Evolutionary conservation across 2,113 vertebrate species (phyloP).

Genomic region (Bubalus kerabau): DNA sequence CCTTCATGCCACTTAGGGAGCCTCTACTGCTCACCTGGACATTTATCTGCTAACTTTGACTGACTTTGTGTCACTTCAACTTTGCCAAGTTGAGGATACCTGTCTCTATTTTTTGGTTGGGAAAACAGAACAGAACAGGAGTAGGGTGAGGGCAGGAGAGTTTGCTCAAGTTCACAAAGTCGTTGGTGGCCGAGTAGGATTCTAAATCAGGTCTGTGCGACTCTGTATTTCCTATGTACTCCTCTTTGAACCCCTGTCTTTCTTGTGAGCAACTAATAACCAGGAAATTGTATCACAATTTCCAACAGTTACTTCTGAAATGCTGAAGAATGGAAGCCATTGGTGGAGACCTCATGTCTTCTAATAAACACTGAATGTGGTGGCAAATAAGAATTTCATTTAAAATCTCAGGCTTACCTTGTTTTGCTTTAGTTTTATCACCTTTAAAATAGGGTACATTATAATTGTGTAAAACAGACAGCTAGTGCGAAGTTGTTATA

Average conservation of each 20-base stretch:
- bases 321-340: neutral
- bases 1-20: too few species aligned
- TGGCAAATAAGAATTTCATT: neutral
- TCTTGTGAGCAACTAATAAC: neutral
- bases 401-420: neutral
- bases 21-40: neutral
- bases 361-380: too few species aligned
- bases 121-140: neutral
- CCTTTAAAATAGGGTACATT: neutral
- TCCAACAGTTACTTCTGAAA: too few species aligned
- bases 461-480: neutral
- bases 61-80: neutral
- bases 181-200: neutral
- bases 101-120: neutral
- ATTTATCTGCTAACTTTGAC: neutral
- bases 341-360: neutral
- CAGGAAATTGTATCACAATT: rapidly evolving
- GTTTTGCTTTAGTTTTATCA: neutral
- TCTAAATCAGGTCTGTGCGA: neutral
- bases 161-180: neutral
- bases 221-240: neutral
- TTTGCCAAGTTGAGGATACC: neutral
- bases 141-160: too few species aligned
- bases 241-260: neutral
- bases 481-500: neutral